Base-by-base conservation (phyloP, 2,888 invertebrate species). In the Mamestra brassicae region DNA sequence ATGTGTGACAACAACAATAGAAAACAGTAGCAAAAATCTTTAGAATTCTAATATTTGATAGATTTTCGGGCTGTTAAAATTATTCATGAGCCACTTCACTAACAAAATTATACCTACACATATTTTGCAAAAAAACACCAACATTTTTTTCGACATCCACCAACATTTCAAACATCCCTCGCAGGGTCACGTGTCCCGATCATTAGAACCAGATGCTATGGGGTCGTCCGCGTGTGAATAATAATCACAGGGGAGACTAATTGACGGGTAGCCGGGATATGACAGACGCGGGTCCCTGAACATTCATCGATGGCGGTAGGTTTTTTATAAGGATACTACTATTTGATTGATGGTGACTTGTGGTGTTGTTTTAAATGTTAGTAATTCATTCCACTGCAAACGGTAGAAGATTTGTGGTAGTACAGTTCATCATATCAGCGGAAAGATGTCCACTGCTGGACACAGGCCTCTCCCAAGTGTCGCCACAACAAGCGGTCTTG, bases 161-260 rank as follows among this genome's bases (percentile, higher is more conserved):
- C 54, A 42, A 77, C 68, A 77, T 80, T 77, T 65, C 67, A 68
- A 69, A 68, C 78, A 52, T 77, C 67, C 83, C 80, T 71, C 54
- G 64, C 61, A 61, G 52, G 66, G 89, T 75, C 93, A 89, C 93
- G 92, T 91, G 93, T 86, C 90, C 78, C 78, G 79, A 89, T 92
- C 94, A 93, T 94, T 94, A 94, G 90, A 91, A 92, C 91, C 94
- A 94, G 94, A 93, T 93, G 93, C 55, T 89, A 11, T 84, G 78
- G 88, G 87, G 85, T 76, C 77, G 81, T 76, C 76, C 83, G 88
- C 84, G 89, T 89, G 91, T 90, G 90, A 92, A 91, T 91, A 89
- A 89, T 90, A 90, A 90, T 92, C 89, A 91, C 90, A 85, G 91
- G 91, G 92, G 91, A 85, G 87, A 89, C 88, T 91, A 90, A 91